Base-by-base conservation (phyloP, 1,140 invertebrate genomes). In the Drosophila parvula region DNA sequence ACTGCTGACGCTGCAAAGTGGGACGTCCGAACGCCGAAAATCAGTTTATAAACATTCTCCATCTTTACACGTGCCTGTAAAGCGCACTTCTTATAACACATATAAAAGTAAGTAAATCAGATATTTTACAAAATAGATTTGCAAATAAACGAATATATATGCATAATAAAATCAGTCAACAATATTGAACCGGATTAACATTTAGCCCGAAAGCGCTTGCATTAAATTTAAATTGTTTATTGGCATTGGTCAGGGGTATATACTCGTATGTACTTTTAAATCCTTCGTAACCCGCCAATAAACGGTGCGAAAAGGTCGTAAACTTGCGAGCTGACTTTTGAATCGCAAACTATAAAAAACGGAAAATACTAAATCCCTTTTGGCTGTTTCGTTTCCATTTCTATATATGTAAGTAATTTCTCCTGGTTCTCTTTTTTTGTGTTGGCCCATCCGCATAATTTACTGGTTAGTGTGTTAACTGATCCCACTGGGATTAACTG, bases 151-250 rank as follows among this genome's bases (percentile, higher is more conserved):
- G 30, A 30, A 30, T 30, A 8, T 30, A 5, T 30, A 30, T 50
- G 27, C n/a, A 32, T 36, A 11, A 32, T 36, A 11, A 18, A 63
- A 12, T 51, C 40, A 50, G 44, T 48, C 30, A 64, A 51, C 47
- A 47, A 69, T 56, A 51, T 60, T 60, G 28, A 82, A 82, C 74
- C 60, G 53, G 69, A 59, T 82, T 69, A 30, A 51, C 55, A 60
- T 64, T 78, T 50, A 44, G 40, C 36, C 47, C 27, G 34, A 73
- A 79, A 79, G 74, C 70, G 44, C 56, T 70, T 63, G 63, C 80
- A 60, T 83, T 83, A 76, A 83, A 63, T 82, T 63, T 76, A 83
- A 75, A 63, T 79, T 83, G 71, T 83, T 82, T 82, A 83, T 79
- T 62, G 53, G 30, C 51, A 1, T 7, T 57, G 64, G 50, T 30